phyloP scores from a whole-genome alignment of 1,140 invertebrate genomes.

The Hyles euphorbiae region DNA sequence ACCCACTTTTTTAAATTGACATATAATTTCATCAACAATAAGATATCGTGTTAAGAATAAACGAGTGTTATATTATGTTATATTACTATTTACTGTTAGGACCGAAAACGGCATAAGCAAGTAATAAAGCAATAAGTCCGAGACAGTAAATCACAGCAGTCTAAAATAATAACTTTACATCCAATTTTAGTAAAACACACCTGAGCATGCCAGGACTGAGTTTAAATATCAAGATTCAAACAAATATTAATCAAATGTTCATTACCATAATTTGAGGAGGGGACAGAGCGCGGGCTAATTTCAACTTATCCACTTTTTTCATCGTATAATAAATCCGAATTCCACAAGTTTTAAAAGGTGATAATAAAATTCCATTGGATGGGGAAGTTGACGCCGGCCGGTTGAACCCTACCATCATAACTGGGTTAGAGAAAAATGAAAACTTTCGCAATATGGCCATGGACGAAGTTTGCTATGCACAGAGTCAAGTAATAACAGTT shows the following conservation, averaged over 20 bases:
- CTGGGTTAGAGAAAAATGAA: constrained; percentile 55
- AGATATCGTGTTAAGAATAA: too few species aligned
- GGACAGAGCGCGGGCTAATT: constrained; percentile 6
- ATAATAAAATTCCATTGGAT: constrained; percentile 34
- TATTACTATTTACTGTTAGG: too few species aligned
- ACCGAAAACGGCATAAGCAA: constrained; percentile 7
- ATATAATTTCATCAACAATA: too few species aligned
- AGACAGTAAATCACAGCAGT: too few species aligned
- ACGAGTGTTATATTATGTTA: too few species aligned
- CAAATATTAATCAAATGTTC: neutral
- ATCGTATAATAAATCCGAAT: constrained; percentile 31
- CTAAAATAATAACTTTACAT: too few species aligned
- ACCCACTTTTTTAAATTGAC: too few species aligned
- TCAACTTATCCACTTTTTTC: constrained; percentile 21
- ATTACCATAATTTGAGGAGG: neutral
- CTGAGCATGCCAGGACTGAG: too few species aligned
- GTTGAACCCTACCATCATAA: constrained; percentile 37
- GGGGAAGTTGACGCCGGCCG: constrained; percentile 26
- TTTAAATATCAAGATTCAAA: neutral
- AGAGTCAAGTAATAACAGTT: constrained; percentile 36
- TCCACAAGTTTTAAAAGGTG: constrained; percentile 30
- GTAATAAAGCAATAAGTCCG: too few species aligned
- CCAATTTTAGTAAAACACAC: too few species aligned
- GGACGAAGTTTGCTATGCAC: constrained; percentile 35
- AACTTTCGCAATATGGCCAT: constrained; percentile 50